These are phyloP conservation scores for Myotis planiceps DNA, from an alignment of 2,797 vertebrate genomes.

Conservation along the genomic window DNA sequence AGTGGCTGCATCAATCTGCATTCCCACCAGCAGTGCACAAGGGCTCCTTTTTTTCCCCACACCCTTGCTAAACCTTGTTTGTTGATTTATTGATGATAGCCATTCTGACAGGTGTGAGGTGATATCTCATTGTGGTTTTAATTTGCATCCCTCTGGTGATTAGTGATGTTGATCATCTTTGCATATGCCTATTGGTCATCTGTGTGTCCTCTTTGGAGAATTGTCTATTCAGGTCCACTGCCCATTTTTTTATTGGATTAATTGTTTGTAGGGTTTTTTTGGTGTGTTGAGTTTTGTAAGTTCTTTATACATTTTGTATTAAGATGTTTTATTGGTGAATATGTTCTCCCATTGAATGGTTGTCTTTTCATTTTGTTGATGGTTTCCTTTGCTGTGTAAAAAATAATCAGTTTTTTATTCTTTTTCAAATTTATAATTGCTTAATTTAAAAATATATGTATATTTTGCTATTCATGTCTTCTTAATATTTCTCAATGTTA, in stretches of 20 bases:
- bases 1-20: background rate
- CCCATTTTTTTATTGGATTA: background rate
- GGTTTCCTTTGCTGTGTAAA: background rate
- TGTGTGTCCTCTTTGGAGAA: background rate
- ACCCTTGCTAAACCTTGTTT: background rate
- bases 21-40: background rate
- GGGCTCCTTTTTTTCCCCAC: background rate
- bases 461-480: background rate
- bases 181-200: background rate
- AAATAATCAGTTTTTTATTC: background rate
- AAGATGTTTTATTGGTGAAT: background rate
- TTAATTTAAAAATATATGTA: background rate
- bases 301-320: background rate
- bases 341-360: background rate
- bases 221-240: background rate
- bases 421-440: background rate
- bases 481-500: constrained; percentile 31
- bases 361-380: background rate
- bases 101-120: background rate
- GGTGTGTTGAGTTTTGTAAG: background rate
- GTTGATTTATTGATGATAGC: background rate
- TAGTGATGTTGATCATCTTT: background rate
- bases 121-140: background rate
- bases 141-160: background rate
- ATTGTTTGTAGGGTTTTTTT: background rate